Conservation (phyloP, 2,113 vertebrate genomes). For the Elachura formosa region DNA sequence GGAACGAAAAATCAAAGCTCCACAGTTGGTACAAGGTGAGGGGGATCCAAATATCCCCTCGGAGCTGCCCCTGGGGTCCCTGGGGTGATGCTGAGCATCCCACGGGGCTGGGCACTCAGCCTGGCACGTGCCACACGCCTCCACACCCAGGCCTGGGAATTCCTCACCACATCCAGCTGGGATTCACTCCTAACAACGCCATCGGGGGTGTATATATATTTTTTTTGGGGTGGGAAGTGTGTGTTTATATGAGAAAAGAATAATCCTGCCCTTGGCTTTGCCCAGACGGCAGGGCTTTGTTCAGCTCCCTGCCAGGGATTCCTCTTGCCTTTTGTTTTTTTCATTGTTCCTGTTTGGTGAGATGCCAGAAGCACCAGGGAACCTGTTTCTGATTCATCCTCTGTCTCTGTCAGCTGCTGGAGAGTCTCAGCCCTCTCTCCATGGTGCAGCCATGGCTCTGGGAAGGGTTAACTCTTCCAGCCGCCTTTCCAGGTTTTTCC, state of each 20-base stretch:
- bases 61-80: no score
- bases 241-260: background rate
- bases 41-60: background rate
- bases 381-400: background rate
- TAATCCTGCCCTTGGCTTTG: background rate
- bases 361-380: background rate
- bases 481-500: background rate
- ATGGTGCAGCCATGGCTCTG: rapidly evolving
- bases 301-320: background rate
- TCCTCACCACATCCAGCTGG: background rate
- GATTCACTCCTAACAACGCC: background rate
- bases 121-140: background rate
- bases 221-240: background rate
- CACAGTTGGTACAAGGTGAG: background rate
- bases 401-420: background rate
- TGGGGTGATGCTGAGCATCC: background rate
- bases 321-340: background rate
- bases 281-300: background rate
- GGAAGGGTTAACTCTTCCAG: constrained; percentile 43
- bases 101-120: background rate
- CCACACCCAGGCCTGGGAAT: background rate
- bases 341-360: background rate
- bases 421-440: background rate
- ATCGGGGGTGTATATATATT: rapidly evolving
- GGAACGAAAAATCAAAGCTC: background rate